These are phyloP conservation scores for Sicus ferrugineus DNA, from an alignment of 2,888 invertebrate species.

Conservation along the genomic window DNA sequence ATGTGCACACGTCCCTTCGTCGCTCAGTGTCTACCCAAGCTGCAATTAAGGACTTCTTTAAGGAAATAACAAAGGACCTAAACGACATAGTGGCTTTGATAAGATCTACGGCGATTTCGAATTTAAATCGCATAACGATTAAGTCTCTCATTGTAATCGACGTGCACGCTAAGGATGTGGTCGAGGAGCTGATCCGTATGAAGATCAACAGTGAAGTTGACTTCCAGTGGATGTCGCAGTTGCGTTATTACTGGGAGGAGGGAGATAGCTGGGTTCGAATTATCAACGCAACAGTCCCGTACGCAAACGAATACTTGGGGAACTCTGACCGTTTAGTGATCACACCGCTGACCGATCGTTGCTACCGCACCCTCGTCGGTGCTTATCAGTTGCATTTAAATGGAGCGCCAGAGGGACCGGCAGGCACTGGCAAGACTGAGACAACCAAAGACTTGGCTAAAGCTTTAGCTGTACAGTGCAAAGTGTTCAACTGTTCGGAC, in stretches of 20 bases:
- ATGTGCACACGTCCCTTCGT: slow-evolving; percentile 68
- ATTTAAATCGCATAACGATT: slow-evolving; percentile 71
- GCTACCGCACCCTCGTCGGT: slow-evolving; percentile 75
- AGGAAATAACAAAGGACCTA: slow-evolving; percentile 66
- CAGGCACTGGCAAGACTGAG: slow-evolving; percentile 90
- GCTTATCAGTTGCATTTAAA: slow-evolving; percentile 77
- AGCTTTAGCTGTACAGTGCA: slow-evolving; percentile 86
- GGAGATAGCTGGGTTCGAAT: slow-evolving; percentile 69
- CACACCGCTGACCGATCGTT: slow-evolving; percentile 71
- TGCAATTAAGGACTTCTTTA: slow-evolving; percentile 65
- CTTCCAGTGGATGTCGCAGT: slow-evolving; percentile 76
- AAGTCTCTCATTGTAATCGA: slow-evolving; percentile 76
- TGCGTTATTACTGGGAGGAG: slow-evolving; percentile 76
- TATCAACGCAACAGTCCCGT: slow-evolving; percentile 73
- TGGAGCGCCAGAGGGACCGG: slow-evolving; percentile 77
- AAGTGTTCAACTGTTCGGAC: slow-evolving; percentile 79
- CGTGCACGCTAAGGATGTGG: slow-evolving; percentile 76
- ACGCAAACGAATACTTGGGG: slow-evolving; percentile 78
- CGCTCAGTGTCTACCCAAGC: slow-evolving; percentile 59
- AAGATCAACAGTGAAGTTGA: slow-evolving; percentile 69
- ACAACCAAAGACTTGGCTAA: slow-evolving; percentile 92
- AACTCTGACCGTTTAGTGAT: slow-evolving; percentile 72
- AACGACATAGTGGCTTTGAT: slow-evolving; percentile 69
- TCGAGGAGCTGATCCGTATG: slow-evolving; percentile 67
- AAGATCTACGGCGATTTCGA: slow-evolving; percentile 68